phyloP scores from a whole-genome alignment of 2,113 vertebrate genomes.

The Fregetta grallaria region DNA sequence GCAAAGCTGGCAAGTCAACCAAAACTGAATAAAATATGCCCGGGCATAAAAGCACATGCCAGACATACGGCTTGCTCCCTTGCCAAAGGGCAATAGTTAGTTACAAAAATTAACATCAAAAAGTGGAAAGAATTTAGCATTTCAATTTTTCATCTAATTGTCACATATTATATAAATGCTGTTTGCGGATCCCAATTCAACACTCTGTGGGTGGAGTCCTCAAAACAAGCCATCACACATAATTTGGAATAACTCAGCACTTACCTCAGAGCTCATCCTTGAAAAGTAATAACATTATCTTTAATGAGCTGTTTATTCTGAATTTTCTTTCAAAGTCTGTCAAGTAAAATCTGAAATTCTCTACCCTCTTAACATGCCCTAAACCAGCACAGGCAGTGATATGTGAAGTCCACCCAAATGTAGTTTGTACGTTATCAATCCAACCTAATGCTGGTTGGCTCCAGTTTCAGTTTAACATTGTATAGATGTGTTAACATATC shows the following conservation, averaged over 20 bases:
- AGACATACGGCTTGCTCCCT: background rate
- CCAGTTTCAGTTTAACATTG: background rate
- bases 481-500: background rate
- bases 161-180: background rate
- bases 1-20: background rate
- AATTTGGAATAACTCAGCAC: conserved; percentile 50
- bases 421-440: background rate
- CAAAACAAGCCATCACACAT: conserved; percentile 59
- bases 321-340: conserved; percentile 45
- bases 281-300: conserved; percentile 26
- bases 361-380: background rate
- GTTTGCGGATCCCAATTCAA: conserved; percentile 38
- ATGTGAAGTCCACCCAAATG: background rate
- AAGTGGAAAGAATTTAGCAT: conserved; percentile 18
- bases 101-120: conserved; percentile 33
- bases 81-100: background rate
- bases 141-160: conserved; percentile 37
- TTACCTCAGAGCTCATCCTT: conserved; percentile 49
- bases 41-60: background rate
- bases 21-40: background rate
- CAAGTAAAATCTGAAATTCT: conserved; percentile 39
- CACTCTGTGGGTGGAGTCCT: conserved; percentile 27
- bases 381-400: background rate
- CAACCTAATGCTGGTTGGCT: background rate
- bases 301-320: conserved; percentile 46